phyloP scores from a whole-genome alignment of 2,888 invertebrate species.

The Drosophila nigricruria region DNA sequence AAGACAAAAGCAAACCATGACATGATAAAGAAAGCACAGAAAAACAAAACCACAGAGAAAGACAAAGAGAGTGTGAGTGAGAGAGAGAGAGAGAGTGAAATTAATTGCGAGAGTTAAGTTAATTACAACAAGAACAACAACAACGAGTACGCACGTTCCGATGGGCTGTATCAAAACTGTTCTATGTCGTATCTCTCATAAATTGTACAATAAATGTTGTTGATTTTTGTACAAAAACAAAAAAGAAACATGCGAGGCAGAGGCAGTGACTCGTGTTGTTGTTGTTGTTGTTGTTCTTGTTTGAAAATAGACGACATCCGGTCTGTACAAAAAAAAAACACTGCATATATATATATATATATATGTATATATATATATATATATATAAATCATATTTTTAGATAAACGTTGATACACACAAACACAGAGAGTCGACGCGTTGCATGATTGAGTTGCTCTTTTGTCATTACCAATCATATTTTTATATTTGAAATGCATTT shows the following conservation, averaged over 20 bases:
- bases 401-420: conserved; percentile 67
- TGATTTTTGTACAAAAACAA: conserved; percentile 51
- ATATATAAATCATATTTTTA: conserved; percentile 80
- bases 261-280: conserved; percentile 29
- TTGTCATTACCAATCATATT: conserved; percentile 42
- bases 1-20: conserved; percentile 56
- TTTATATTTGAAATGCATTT: conserved; percentile 32
- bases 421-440: conserved; percentile 13
- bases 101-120: conserved; percentile 23
- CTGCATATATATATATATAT: conserved; percentile 50
- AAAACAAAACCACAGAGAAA: not conserved
- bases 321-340: conserved; percentile 70
- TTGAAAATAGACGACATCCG: conserved; percentile 84
- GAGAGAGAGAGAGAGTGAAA: conserved; percentile 7
- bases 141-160: conserved; percentile 24
- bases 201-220: conserved; percentile 52
- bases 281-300: conserved; percentile 56
- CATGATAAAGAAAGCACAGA: conserved; percentile 48
- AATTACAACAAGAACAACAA: conserved; percentile 21
- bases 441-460: conserved; percentile 60
- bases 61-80: not conserved
- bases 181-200: conserved; percentile 51
- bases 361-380: conserved; percentile 55
- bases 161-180: conserved; percentile 46
- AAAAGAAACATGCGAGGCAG: conserved; percentile 30